Percentiles rank a stretch among this genome's conserved stretches.
Conservation (phyloP, 2,888 invertebrate genomes). For the Ramazzottius varieornatus region DNA sequence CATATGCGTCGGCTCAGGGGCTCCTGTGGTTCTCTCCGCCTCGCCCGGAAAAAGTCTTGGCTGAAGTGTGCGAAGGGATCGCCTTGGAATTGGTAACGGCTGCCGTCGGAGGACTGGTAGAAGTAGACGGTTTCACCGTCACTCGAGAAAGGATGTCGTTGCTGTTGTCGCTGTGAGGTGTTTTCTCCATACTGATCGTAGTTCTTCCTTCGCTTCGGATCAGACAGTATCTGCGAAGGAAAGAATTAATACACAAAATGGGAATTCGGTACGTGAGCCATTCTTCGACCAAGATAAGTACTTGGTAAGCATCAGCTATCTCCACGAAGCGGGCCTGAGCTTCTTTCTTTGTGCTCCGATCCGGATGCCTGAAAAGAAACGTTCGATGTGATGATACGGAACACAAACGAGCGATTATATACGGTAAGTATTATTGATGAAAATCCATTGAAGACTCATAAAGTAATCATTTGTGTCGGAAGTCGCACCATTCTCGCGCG, state of each 20-base stretch:
- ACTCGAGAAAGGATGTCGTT: neutral
- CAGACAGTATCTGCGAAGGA: neutral
- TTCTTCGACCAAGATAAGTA: neutral
- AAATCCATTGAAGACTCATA: neutral
- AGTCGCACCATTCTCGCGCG: neutral
- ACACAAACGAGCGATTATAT: no score
- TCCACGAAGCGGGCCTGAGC: neutral
- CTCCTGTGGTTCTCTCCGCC: neutral
- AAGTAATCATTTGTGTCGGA: neutral
- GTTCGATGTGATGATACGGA: neutral
- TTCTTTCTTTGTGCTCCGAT: neutral
- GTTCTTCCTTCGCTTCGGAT: neutral
- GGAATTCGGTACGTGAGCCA: neutral
- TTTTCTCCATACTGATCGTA: neutral
- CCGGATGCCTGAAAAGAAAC: neutral
- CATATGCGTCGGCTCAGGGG: neutral
- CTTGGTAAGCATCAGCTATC: neutral
- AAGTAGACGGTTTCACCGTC: neutral
- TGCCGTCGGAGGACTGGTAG: neutral
- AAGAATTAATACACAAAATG: neutral
- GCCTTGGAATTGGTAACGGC: neutral
- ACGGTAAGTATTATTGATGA: neutral
- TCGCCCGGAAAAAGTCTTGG: neutral
- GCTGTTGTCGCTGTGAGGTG: neutral
- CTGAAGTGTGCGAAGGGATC: neutral